Conservation (phyloP, 1,140 invertebrate species). For the Nilaparvata lugens region DNA sequence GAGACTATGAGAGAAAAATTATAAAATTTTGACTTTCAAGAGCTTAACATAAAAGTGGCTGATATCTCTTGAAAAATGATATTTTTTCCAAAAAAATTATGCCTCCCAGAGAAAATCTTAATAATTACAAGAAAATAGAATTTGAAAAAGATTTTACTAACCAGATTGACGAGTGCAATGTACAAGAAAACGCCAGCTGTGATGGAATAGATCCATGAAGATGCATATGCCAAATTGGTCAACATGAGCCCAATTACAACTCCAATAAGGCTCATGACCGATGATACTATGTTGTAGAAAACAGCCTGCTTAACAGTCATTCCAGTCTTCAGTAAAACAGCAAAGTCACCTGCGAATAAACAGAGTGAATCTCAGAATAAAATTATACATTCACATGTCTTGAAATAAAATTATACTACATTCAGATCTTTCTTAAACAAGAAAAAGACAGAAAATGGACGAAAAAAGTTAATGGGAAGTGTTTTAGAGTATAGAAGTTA, state of each 20-base stretch:
- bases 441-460: too few species aligned
- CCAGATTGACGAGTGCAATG: slow-evolving; percentile 70
- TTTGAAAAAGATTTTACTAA: slow-evolving; percentile 30
- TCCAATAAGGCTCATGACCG: slow-evolving; percentile 62
- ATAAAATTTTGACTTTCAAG: neutral
- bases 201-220: slow-evolving; percentile 64
- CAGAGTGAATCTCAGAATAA: too few species aligned
- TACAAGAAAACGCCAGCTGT: slow-evolving; percentile 77
- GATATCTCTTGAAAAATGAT: neutral
- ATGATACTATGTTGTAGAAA: slow-evolving; percentile 63
- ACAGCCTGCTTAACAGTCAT: slow-evolving; percentile 60
- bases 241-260: slow-evolving; percentile 60
- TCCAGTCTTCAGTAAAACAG: slow-evolving; percentile 63
- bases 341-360: slow-evolving; percentile 56
- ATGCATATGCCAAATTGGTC: slow-evolving; percentile 53
- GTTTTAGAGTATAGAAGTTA: too few species aligned
- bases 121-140: neutral
- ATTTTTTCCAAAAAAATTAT: neutral
- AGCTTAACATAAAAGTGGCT: neutral
- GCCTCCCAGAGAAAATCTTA: neutral
- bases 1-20: neutral
- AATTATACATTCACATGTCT: too few species aligned
- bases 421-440: too few species aligned
- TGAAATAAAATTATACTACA: too few species aligned
- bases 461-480: too few species aligned